Percentiles rank a stretch among this genome's conserved stretches.
phyloP scores from a whole-genome alignment of 2,113 vertebrate species.

The Phyllostomus discolor region DNA sequence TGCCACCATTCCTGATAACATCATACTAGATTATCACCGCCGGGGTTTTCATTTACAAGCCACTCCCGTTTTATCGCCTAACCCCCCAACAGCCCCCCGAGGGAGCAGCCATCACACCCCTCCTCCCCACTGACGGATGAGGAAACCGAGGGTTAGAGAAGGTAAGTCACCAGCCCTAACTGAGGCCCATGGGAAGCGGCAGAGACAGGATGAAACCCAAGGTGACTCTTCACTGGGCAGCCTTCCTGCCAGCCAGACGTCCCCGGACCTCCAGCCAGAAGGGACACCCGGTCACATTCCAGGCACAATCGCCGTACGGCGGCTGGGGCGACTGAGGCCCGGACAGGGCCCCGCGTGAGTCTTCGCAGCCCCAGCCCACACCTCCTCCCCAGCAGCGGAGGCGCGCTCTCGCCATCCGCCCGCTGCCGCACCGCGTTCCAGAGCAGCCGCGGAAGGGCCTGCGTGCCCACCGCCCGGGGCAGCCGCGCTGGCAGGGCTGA shows the following conservation, averaged over 20 bases:
- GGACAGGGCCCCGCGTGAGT: not conserved
- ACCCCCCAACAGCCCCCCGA: not conserved
- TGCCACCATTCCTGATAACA: not conserved
- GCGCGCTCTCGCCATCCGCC: rapidly evolving
- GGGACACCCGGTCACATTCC: not conserved
- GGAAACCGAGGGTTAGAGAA: not conserved
- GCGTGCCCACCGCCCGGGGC: not conserved
- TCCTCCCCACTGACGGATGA: not conserved
- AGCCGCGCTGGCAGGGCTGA: not conserved
- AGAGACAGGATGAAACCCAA: not conserved
- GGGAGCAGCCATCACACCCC: not conserved
- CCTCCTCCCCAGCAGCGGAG: not conserved
- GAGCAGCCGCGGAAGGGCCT: not conserved
- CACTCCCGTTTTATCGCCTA: not conserved
- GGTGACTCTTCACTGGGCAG: no score
- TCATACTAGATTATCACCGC: not conserved
- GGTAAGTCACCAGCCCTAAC: not conserved
- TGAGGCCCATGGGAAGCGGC: not conserved
- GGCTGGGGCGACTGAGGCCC: not conserved
- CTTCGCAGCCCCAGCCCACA: not conserved
- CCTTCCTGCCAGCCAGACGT: not conserved
- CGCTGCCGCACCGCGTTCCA: not conserved
- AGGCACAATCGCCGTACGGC: rapidly evolving
- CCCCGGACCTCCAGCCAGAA: not conserved
- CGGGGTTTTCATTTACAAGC: not conserved